Evolutionary conservation across 2,113 vertebrate species (phyloP).

Genomic region (Origma solitaria): DNA sequence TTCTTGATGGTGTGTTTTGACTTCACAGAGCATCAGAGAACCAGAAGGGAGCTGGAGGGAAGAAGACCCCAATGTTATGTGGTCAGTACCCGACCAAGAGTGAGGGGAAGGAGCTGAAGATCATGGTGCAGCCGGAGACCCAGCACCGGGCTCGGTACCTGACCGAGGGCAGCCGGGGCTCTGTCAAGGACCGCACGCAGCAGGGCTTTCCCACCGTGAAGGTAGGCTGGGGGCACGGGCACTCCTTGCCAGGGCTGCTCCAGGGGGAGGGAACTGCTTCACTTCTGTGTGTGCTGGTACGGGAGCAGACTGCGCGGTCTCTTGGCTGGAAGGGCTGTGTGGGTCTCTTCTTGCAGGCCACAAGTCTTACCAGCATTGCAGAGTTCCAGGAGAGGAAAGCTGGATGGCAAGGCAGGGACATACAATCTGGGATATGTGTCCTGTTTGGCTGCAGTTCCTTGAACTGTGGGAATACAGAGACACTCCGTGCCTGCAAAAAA

Average conservation of each 20-base stretch:
- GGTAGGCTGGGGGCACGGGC: constrained; percentile 61
- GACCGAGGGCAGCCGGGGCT: constrained; percentile 96
- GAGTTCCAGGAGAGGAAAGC: not conserved
- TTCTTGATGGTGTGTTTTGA: constrained; percentile 60
- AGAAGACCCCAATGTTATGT: constrained; percentile 86
- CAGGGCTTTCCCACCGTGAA: constrained; percentile 96
- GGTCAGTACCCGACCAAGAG: constrained; percentile 90
- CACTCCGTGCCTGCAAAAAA: not conserved
- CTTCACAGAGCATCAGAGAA: constrained; percentile 76
- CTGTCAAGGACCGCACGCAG: constrained; percentile 94
- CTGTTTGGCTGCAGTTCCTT: not conserved
- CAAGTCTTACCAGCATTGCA: not conserved
- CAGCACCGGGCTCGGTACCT: constrained; percentile 96
- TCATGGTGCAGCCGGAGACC: constrained; percentile 93
- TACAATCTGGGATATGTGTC: not conserved
- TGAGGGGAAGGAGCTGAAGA: constrained; percentile 96
- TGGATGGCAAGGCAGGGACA: not conserved
- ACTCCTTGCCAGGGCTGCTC: not conserved
- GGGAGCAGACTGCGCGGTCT: not conserved
- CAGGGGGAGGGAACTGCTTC: not conserved
- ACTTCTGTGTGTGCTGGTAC: rapidly evolving
- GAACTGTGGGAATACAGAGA: not conserved
- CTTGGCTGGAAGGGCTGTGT: not conserved
- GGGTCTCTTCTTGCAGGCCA: not conserved
- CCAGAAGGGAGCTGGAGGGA: constrained; percentile 76